Conservation (phyloP, 2,113 vertebrate genomes). For the Xenopus laevis region DNA sequence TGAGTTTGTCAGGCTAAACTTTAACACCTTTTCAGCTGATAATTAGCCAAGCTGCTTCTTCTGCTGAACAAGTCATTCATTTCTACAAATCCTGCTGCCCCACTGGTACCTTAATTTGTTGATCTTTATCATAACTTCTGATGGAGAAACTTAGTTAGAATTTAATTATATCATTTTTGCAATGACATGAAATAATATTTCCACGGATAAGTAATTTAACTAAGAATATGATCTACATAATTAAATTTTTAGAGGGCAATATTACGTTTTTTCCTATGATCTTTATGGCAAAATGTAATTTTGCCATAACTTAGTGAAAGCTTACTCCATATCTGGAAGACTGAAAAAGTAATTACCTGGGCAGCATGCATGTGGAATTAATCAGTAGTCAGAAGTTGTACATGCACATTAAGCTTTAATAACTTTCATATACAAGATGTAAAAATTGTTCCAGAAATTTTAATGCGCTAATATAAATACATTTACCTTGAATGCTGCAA, state of each 20-base stretch:
- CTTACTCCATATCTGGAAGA: no score
- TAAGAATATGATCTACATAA: slow-evolving; percentile 59
- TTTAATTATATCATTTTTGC: slow-evolving; percentile 62
- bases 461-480: no score
- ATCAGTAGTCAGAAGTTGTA: no score
- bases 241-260: no score
- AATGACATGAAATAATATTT: slow-evolving; percentile 41
- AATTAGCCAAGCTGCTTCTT: slow-evolving; percentile 68
- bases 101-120: slow-evolving; percentile 65
- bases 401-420: no score
- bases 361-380: no score
- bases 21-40: slow-evolving; percentile 65
- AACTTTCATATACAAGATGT: no score
- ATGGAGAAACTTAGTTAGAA: slow-evolving; percentile 56
- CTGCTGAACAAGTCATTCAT: slow-evolving; percentile 64
- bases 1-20: slow-evolving; percentile 63
- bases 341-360: no score
- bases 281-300: no score
- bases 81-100: slow-evolving; percentile 53
- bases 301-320: not conserved
- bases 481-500: no score
- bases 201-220: slow-evolving; percentile 41
- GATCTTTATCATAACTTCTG: slow-evolving; percentile 58
- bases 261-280: slow-evolving; percentile 32
- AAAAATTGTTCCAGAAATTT: no score